Evolutionary conservation across 2,797 vertebrate genomes (phyloP), one percentile per base, ranked within the genome.

Genomic region (Apogon hyalosoma): DNA sequence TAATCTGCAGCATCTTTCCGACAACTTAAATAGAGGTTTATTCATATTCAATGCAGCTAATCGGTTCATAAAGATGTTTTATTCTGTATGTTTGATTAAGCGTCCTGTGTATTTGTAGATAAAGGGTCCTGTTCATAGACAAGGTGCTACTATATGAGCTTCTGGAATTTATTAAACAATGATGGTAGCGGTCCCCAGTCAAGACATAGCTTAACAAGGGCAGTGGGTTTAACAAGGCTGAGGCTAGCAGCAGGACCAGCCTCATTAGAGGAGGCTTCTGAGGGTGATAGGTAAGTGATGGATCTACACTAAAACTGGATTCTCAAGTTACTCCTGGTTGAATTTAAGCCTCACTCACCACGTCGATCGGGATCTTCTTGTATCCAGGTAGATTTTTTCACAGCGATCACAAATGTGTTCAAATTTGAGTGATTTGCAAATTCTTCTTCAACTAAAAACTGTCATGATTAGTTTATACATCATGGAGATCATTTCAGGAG

Each of bases 121-220:
- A 28, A 11, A 57, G 15, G 43, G 18, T 63, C 31, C 16, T 41
- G 9, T 51, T 21, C 15, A 4, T 24, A 11, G 6, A 21, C 54
- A 39, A 40, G 38, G 58, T 18, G 46, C 56, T 50, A 21, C 38
- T 11, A 9, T 14, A 8, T 40, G 46, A 68, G 53, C 70, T 53
- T 77, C 84, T 90, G 88, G 65, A 52, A 15, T 77, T 67, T 69
- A 84, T 90, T 83, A 88, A 65, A n/a, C 39, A 24, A 47, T 10
- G 40, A 60, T 64, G 42, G 60, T 53, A 12, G 40, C 59, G 51
- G 54, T 48, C 47, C 85, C 78, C 69, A 72, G 67, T 86, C 72
- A 54, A 39, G 53, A 11, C 18, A 28, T 8, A 58, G 57, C 68
- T 80, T 89, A 87, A 85, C 58, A 40, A 84, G 80, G 71, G 50